Evolutionary conservation across 2,797 vertebrate genomes (phyloP).

Genomic region (Pseudochirops corinnae): DNA sequence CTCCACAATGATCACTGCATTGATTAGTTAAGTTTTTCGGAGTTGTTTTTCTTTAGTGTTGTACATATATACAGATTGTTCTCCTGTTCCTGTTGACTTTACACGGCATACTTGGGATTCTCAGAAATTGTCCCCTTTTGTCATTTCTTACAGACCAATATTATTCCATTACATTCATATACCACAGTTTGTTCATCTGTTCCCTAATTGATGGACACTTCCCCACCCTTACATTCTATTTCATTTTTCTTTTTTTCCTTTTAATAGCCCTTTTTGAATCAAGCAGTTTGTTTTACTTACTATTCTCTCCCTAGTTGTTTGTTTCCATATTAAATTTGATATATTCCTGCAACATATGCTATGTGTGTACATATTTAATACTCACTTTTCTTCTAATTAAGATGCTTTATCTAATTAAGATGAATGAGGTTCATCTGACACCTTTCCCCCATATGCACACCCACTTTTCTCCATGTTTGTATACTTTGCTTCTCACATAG

Average conservation of each 20-base stretch:
- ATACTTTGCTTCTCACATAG: not conserved
- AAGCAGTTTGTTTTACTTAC: not conserved
- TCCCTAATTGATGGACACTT: not conserved
- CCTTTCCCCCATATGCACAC: not conserved
- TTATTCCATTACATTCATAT: not conserved
- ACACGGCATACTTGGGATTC: not conserved
- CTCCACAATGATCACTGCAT: not conserved
- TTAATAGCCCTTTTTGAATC: not conserved
- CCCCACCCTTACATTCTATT: not conserved
- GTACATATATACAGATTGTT: not conserved
- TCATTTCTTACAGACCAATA: not conserved
- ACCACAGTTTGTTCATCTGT: not conserved
- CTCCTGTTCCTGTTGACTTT: not conserved
- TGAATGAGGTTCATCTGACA: not conserved
- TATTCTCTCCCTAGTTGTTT: not conserved
- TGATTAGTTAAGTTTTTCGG: not conserved
- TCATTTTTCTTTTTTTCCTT: not conserved
- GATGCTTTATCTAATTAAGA: not conserved
- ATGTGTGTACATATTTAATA: not conserved
- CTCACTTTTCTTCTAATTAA: not conserved
- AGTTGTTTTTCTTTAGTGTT: not conserved
- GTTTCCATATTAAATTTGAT: not conserved
- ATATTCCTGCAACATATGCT: not conserved
- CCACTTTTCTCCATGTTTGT: no score
- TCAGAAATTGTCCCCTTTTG: not conserved